Evolutionary conservation across 2,888 invertebrate species (phyloP), one percentile per base, ranked within the genome.

Genomic region (Muscina levida): DNA sequence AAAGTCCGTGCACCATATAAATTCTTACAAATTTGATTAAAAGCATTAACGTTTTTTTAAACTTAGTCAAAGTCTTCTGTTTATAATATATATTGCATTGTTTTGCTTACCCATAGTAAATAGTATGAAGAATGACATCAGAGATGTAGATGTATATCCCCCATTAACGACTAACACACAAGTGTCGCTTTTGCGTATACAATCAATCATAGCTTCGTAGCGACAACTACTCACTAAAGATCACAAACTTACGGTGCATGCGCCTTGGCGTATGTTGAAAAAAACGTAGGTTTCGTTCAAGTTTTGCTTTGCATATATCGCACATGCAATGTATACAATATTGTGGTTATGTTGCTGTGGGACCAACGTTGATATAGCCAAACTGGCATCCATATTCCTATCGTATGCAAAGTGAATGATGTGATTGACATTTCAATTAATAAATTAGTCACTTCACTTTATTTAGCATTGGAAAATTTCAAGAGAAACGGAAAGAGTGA

Each of bases 351-450:
- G 56, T 31, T 31, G 31, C 31, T 31, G 56, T 26, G 62, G 59
- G 22, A 42, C 42, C 57, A 39, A 56, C 65, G 22, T 59, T 8
- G 2, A 10, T 44, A 44, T 8, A 24, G 1, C 1, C 11, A 11
- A 13, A 8, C 17, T 13, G 24, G 15, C n/a, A 59, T 15, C 19
- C 53, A 57, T 22, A 51, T 53, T 3, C 22, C 2, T 37, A 10
- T 19, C 53, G 22, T 44, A 44, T 57, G 56, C 0, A 37, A 31
- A 48, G 6, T 17, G 65, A 57, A 53, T 53, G 17, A 80, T 81
- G 84, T 87, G 87, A 87, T 87, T 86, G 87, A 85, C 87, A 87
- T 84, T 86, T 87, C 87, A 88, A 88, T 87, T 87, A 87, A 87
- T 84, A 86, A 86, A 86, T 88, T 87, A 84, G 86, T 86, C 85